Evolutionary conservation across 2,888 invertebrate genomes (phyloP).

Genomic region (Luperina testacea): DNA sequence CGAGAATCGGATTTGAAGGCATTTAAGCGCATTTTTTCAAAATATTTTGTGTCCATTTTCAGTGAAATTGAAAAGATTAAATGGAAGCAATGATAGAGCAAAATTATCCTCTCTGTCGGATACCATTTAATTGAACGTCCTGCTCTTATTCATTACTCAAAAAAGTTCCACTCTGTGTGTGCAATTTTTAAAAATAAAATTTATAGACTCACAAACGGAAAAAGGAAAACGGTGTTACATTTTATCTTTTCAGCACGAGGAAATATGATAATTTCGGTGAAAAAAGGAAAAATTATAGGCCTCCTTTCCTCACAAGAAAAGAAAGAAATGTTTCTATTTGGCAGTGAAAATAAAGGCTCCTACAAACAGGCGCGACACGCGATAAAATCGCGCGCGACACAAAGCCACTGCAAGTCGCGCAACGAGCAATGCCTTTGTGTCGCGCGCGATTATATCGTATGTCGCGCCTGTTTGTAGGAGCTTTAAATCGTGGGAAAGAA

Average conservation of each 20-base stretch:
- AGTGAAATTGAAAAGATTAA: not conserved
- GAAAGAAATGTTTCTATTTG: conserved; percentile 22
- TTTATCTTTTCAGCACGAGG: conserved; percentile 45
- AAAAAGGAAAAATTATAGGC: conserved; percentile 47
- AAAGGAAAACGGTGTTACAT: conserved; percentile 50
- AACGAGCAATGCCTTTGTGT: too few relatives aligned
- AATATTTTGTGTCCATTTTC: not conserved
- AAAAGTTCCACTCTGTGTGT: conserved; percentile 27
- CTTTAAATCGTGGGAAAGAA: conserved; percentile 22
- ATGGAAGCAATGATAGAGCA: conserved; percentile 7
- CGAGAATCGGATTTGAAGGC: conserved; percentile 11
- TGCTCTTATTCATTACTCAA: conserved; percentile 27
- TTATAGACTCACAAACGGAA: conserved; percentile 48
- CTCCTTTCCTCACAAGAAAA: conserved; percentile 17
- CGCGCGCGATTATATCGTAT: too few relatives aligned
- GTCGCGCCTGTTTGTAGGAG: too few relatives aligned
- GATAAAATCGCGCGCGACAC: too few relatives aligned
- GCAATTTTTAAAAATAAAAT: conserved; percentile 41
- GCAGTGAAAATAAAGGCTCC: conserved; percentile 19
- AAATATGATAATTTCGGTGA: conserved; percentile 50
- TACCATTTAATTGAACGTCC: conserved; percentile 40
- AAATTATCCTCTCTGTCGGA: conserved; percentile 23
- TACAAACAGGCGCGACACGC: too few relatives aligned
- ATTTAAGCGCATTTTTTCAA: not conserved
- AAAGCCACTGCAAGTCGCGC: too few relatives aligned